phyloP scores from a whole-genome alignment of 2,113 vertebrate genomes.

The Monopterus albus region DNA sequence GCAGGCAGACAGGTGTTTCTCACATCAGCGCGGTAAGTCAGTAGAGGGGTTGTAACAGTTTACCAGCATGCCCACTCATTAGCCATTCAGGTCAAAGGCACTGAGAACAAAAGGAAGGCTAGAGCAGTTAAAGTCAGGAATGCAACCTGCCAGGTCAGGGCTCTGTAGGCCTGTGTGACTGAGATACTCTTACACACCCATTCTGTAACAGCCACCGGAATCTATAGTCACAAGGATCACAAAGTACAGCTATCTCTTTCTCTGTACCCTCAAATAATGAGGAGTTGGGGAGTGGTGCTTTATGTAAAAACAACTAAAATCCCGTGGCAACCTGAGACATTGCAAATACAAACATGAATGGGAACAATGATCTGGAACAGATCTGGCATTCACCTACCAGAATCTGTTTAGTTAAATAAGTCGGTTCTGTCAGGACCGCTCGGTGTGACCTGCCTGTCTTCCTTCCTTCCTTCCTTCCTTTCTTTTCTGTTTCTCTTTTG shows the following conservation, averaged over 20 bases:
- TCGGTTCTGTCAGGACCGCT: slow-evolving; percentile 19
- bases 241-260: slow-evolving; percentile 9
- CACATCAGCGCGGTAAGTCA: slow-evolving; percentile 44
- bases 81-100: slow-evolving; percentile 55
- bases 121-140: slow-evolving; percentile 70
- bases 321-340: not conserved
- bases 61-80: slow-evolving; percentile 60
- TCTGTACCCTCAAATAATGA: not conserved
- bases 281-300: slow-evolving; percentile 22
- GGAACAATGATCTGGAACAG: slow-evolving; percentile 20
- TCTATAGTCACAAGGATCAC: slow-evolving; percentile 39
- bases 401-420: slow-evolving; percentile 27
- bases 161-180: slow-evolving; percentile 23
- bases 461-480: slow-evolving; percentile 27
- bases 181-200: slow-evolving; percentile 40
- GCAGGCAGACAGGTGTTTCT: slow-evolving; percentile 17
- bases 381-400: slow-evolving; percentile 5
- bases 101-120: slow-evolving; percentile 65
- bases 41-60: slow-evolving; percentile 49
- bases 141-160: slow-evolving; percentile 65
- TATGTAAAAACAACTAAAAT: slow-evolving; percentile 34
- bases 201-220: slow-evolving; percentile 31
- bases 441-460: slow-evolving; percentile 26
- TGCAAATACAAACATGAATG: slow-evolving; percentile 27
- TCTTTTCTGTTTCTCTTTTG: slow-evolving; percentile 21